phyloP scores from a whole-genome alignment of 2,888 invertebrate genomes.

The Chrysolina haemoptera region DNA sequence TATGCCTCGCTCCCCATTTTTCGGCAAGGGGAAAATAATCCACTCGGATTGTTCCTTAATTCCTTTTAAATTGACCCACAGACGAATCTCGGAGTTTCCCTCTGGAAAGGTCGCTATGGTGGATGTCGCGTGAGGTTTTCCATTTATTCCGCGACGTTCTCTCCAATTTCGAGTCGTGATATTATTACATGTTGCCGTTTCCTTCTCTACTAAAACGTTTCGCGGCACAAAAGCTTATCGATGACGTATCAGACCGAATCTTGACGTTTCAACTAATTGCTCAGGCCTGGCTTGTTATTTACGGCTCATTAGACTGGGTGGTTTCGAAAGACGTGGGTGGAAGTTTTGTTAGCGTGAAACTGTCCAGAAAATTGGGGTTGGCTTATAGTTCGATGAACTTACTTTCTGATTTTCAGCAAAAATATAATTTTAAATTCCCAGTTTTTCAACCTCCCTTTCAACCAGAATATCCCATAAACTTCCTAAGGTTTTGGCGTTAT shows the following conservation, averaged over 20 bases:
- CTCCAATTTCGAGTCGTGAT: conserved; percentile 32
- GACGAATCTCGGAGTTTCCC: conserved; percentile 24
- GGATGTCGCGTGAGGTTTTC: conserved; percentile 32
- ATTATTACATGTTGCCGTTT: conserved; percentile 34
- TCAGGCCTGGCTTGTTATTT: conserved; percentile 3
- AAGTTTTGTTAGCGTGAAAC: neutral
- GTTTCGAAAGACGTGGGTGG: neutral
- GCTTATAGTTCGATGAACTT: neutral
- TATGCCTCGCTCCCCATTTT: neutral
- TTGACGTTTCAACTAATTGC: conserved; percentile 12
- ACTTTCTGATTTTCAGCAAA: too few species aligned
- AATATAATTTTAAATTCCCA: too few species aligned
- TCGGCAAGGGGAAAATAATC: conserved; percentile 38
- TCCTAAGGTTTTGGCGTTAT: too few species aligned
- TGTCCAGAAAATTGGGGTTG: neutral
- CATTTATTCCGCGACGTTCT: conserved; percentile 36
- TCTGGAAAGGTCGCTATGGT: conserved; percentile 12
- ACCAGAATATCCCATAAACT: too few species aligned
- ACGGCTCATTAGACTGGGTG: conserved; percentile 9
- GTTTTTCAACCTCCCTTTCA: too few species aligned
- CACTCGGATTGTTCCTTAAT: conserved; percentile 49
- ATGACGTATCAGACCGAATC: conserved; percentile 33
- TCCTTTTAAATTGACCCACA: conserved; percentile 51
- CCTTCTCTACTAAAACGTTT: conserved; percentile 27
- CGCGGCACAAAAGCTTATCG: conserved; percentile 30